Evolutionary conservation across 2,113 vertebrate genomes (phyloP), one percentile per base, ranked within the genome.

Genomic region (Neofelis nebulosa): DNA sequence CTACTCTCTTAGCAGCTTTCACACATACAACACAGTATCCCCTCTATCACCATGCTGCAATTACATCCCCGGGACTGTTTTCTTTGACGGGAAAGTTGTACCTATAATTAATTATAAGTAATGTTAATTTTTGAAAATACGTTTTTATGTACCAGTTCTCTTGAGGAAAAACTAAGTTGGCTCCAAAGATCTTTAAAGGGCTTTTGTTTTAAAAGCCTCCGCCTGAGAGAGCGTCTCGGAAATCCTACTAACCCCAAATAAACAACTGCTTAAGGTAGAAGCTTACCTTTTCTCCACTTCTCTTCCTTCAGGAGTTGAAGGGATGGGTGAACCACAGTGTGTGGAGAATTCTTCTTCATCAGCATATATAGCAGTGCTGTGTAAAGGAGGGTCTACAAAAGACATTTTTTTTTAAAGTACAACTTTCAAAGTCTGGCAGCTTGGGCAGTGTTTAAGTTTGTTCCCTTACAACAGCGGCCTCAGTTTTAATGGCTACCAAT

Each of bases 361-460:
- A 9, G 82, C 90, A 41, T 98, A 98, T 29, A 99, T 97, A 18
- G 99, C 99, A 4, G 99, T 99, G 36, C 99, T 99, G 91, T 99
- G 99, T 86, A 99, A 95, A 18, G 99, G 99, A 45, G 98, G 98
- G 61, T 99, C 99, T 99, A 29, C 0, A 41, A 89, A 81, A 90
- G 25, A 52, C 14, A 38, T 23, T 5, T 1, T 31, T 68, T 74
- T 31, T 0, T 16, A 13, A 41, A 50, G 27, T 6, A 11, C 38
- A 14, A 5, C 31, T 25, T 88, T 31, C 82, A 45, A 29, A 74
- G 29, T 25, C 33, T 63, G 82, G n/a, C 68, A 33, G 2, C 55
- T 41, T 83, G 57, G 15, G 21, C 2, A 41, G 9, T 36, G n/a
- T 27, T 36, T 61, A 68, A 66, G 31, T 45, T 31, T 92, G 41